Evolutionary conservation across 2,113 vertebrate species (phyloP), one percentile per base, ranked within the genome.

Genomic region (Barbus barbus): DNA sequence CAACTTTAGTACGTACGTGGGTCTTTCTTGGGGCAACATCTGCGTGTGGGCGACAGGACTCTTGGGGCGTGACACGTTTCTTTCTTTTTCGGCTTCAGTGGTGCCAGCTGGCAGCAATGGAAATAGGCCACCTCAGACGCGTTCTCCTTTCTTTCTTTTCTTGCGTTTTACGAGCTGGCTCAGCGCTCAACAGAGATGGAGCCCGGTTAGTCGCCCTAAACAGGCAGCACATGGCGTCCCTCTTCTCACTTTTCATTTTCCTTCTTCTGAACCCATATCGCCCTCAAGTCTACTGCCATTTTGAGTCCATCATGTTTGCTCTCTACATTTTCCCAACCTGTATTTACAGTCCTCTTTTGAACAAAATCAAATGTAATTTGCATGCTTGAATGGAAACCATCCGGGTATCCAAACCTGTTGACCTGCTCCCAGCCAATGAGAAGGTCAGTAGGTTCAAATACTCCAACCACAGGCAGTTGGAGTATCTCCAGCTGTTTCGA

Each of bases 91-190:
- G 1, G 22, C 41, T 58, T 26, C 5, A 5, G 13, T 36, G 90
- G 93, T 94, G 93, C 94, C 92, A 95, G 93, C 93, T 94, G 94
- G 95, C 94, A 94, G 92, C 91, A 91, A 91, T 22, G 26, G 60
- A 89, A 89, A 46, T 77, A 85, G 83, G 85, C 80, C 85, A 89
- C 81, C 83, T 78, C 67, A 41, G 20, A 83, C 22, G 44, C 22
- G 1, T 48, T 83, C 38, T 48, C 53, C 53, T 53, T 33, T 67
- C 26, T 74, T 22, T 63, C 71, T 46, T 31, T 83, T 74, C 41
- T 60, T 78, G 79, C 26, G 41, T 83, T 81, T 86, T 84, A 83
- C 44, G 74, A 85, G 67, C 80, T 85, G 80, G 74, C 73, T 65
- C 74, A n/a, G 58, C 1, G 36, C n/a, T 63, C 60, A 22, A 46